These are phyloP conservation scores for Oscheius sp. DNA, from an alignment of 2,888 invertebrate genomes.

Conservation along the genomic window DNA sequence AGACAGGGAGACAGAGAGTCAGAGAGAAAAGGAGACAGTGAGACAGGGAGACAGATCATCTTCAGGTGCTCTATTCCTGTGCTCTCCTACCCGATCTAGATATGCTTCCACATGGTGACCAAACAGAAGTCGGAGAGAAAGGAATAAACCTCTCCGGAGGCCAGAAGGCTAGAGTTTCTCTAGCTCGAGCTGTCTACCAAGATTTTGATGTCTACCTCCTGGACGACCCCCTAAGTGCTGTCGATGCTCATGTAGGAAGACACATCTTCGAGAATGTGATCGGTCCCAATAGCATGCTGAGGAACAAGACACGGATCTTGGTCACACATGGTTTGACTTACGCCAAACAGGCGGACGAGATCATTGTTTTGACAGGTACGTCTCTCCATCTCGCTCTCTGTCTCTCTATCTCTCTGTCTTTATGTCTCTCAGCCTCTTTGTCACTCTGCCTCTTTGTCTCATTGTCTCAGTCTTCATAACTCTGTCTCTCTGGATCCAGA, in stretches of 20 bases:
- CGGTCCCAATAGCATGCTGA: conserved; percentile 80
- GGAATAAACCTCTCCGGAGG: conserved; percentile 92
- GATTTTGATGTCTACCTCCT: conserved; percentile 81
- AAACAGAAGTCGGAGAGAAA: conserved; percentile 98
- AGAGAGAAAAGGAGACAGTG: no score
- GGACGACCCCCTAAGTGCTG: conserved; percentile 94
- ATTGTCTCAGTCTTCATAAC: no score
- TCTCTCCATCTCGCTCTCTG: no score
- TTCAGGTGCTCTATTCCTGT: conserved; percentile 86
- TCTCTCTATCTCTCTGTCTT: no score
- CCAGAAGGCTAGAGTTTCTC: conserved; percentile 84
- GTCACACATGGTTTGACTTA: conserved; percentile 96
- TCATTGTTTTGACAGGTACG: conserved; percentile 83
- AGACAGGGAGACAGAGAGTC: no score
- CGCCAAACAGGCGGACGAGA: conserved; percentile 88
- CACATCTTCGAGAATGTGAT: conserved; percentile 90
- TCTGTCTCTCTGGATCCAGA: no score
- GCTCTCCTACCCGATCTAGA: conserved; percentile 91
- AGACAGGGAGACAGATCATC: neutral
- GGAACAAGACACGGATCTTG: conserved; percentile 84
- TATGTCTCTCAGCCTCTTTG: no score
- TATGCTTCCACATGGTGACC: conserved; percentile 90
- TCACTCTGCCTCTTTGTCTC: no score
- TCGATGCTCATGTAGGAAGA: conserved; percentile 96
- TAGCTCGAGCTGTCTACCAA: conserved; percentile 82